A percentile compares a stretch with the other conserved stretches of the same genome.
These are phyloP conservation scores for Saturnia japonica DNA, from an alignment of 2,888 invertebrate genomes.

Conservation along the genomic window DNA sequence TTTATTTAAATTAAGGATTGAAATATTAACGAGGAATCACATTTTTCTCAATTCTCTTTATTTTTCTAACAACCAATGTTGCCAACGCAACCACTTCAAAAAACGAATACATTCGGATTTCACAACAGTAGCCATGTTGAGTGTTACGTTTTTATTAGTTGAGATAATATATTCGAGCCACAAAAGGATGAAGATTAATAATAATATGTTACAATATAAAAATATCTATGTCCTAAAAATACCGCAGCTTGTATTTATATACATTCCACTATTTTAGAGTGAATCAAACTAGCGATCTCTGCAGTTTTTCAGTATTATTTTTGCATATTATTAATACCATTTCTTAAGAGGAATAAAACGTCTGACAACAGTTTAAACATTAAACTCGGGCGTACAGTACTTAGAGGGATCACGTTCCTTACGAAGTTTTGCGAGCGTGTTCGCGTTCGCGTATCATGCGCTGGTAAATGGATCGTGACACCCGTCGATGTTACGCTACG, in stretches of 20 bases:
- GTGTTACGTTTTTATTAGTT: too few species aligned
- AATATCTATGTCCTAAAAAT: neutral
- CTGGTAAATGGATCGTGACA: constrained; percentile 36
- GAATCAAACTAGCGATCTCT: neutral
- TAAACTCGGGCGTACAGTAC: constrained; percentile 32
- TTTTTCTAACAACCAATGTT: too few species aligned
- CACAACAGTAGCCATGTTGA: too few species aligned
- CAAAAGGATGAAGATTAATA: too few species aligned
- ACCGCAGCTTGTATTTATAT: neutral
- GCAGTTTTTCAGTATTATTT: neutral
- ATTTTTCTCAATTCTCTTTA: too few species aligned
- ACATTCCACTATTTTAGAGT: neutral
- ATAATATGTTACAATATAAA: neutral
- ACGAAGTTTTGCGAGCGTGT: constrained; percentile 26
- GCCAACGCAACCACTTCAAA: too few species aligned
- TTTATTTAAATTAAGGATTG: too few species aligned
- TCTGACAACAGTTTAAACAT: neutral
- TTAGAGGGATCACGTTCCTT: constrained; percentile 1
- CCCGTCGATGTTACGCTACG: constrained; percentile 17
- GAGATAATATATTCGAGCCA: too few species aligned
- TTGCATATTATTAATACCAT: neutral
- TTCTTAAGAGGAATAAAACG: neutral
- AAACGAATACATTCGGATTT: too few species aligned
- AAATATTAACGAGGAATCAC: too few species aligned
- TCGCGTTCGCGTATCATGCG: constrained; percentile 37